Evolutionary conservation across 2,113 vertebrate genomes (phyloP).

Genomic region (Terrapene triunguis): DNA sequence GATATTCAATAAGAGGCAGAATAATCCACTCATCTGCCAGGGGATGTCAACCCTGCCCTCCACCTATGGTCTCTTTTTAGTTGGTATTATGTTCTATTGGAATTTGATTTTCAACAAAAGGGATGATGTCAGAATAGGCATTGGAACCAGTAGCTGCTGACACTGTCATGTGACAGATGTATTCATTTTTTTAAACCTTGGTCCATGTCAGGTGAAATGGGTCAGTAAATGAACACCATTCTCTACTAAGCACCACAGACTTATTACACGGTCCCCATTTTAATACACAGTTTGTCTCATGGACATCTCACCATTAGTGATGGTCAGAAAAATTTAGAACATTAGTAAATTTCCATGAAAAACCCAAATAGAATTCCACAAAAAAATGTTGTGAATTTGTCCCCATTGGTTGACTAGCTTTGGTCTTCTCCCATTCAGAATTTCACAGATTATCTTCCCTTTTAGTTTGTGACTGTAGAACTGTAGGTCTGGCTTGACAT

Average conservation of each 20-base stretch:
- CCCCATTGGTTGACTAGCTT: background rate
- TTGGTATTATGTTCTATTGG: background rate
- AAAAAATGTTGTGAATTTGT: background rate
- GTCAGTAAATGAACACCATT: background rate
- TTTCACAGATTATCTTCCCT: background rate
- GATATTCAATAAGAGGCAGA: background rate
- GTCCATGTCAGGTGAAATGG: background rate
- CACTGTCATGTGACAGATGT: background rate
- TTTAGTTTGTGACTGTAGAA: background rate
- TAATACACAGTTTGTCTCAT: background rate
- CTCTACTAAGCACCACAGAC: background rate
- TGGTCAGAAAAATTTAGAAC: background rate
- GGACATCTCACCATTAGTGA: background rate
- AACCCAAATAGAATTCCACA: background rate
- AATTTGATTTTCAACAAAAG: background rate
- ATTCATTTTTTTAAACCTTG: background rate
- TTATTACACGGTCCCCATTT: background rate
- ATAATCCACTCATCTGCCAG: accelerated
- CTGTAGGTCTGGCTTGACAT: background rate
- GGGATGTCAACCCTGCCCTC: background rate
- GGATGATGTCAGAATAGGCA: background rate
- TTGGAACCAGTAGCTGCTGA: background rate
- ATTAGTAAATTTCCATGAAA: accelerated
- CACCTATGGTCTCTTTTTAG: background rate
- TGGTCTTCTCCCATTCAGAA: background rate